Evolutionary conservation across 1,140 invertebrate species (phyloP).

Genomic region (Calephelis virginiensis): DNA sequence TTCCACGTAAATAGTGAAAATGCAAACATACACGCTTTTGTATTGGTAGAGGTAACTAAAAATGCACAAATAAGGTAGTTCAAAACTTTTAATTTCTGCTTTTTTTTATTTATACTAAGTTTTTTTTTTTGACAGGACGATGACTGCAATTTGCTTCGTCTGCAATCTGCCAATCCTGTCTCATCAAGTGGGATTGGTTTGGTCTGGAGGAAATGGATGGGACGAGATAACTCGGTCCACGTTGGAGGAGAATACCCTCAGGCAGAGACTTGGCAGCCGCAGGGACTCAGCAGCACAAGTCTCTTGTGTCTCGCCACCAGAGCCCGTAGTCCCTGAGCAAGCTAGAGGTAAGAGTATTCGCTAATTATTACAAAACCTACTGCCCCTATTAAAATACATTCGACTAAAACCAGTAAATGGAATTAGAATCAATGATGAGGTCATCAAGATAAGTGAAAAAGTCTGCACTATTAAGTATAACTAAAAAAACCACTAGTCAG

Average conservation of each 20-base stretch:
- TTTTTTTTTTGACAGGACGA: slow-evolving; percentile 84
- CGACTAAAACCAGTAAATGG: too few relatives aligned
- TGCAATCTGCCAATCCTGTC: slow-evolving; percentile 96
- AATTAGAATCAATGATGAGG: too few relatives aligned
- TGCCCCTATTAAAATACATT: too few relatives aligned
- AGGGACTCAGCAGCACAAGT: slow-evolving; percentile 94
- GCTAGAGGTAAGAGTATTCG: slow-evolving; percentile 43
- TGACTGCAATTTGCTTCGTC: slow-evolving; percentile 96
- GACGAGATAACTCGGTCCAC: slow-evolving; percentile 92
- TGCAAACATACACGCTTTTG: too few relatives aligned
- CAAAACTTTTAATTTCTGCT: neutral
- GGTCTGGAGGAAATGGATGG: slow-evolving; percentile 95
- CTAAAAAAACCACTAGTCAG: too few relatives aligned
- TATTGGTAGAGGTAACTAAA: too few relatives aligned
- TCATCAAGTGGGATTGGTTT: slow-evolving; percentile 94
- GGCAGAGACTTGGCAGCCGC: slow-evolving; percentile 88
- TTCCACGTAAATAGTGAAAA: too few relatives aligned
- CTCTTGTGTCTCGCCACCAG: slow-evolving; percentile 89
- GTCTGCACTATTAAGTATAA: too few relatives aligned
- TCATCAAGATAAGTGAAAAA: too few relatives aligned
- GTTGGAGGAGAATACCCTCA: slow-evolving; percentile 89
- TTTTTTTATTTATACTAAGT: neutral
- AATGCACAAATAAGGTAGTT: too few relatives aligned
- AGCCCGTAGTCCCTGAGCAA: slow-evolving; percentile 82
- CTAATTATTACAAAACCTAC: too few relatives aligned